Percentiles rank a stretch among this genome's conserved stretches.
Evolutionary conservation across 2,113 vertebrate genomes (phyloP).

Genomic region (Crotalus helleri): DNA sequence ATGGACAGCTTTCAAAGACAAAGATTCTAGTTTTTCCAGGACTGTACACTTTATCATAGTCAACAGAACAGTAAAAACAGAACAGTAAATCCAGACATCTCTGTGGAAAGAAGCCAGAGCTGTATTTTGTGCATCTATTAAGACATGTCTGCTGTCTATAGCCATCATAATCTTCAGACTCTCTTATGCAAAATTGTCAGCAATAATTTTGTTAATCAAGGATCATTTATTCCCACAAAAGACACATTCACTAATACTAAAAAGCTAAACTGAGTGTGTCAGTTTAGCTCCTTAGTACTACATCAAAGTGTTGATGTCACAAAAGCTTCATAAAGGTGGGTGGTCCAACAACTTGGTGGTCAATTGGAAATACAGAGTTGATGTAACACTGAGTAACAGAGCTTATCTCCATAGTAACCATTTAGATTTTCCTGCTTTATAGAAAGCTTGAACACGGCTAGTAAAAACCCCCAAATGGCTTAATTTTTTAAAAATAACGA

Average conservation of each 20-base stretch:
- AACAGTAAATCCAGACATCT: not conserved
- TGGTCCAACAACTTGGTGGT: not conserved
- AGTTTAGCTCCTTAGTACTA: constrained; percentile 7
- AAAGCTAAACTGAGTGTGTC: constrained; percentile 31
- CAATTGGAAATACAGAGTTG: not conserved
- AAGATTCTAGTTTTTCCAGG: not conserved
- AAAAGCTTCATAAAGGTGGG: constrained; percentile 27
- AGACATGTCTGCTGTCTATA: not conserved
- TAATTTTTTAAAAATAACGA: not conserved
- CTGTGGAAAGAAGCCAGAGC: constrained; percentile 3
- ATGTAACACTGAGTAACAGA: not conserved
- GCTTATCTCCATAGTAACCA: not conserved
- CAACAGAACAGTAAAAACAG: not conserved
- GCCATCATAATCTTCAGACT: not conserved
- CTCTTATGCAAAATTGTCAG: constrained; percentile 21
- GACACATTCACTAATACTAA: constrained; percentile 35
- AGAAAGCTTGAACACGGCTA: not conserved
- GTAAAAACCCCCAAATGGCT: not conserved
- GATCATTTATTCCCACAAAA: constrained; percentile 30
- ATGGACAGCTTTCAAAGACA: not conserved
- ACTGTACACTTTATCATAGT: not conserved
- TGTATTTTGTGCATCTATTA: not conserved
- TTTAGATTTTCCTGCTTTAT: not conserved
- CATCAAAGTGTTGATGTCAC: constrained; percentile 6
- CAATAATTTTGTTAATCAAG: constrained; percentile 38